phyloP scores from a whole-genome alignment of 2,797 vertebrate species.

The Melanotaenia parkinsoni region DNA sequence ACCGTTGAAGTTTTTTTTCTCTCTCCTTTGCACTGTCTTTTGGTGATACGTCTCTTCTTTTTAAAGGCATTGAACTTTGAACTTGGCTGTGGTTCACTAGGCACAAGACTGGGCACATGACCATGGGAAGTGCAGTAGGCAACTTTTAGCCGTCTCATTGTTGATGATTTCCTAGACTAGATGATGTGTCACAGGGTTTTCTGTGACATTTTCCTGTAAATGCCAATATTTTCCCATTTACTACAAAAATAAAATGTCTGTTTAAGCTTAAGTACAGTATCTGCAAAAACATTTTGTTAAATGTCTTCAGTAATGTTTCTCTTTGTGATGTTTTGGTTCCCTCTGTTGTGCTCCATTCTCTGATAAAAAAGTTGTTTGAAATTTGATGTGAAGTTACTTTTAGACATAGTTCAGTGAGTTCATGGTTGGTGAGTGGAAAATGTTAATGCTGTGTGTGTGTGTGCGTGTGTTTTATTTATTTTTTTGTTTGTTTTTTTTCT shows the following conservation, averaged over 20 bases:
- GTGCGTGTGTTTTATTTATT: conserved; percentile 1
- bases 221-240: neutral
- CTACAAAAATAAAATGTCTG: neutral
- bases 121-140: conserved; percentile 47
- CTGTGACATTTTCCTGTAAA: conserved; percentile 8
- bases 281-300: neutral
- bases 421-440: neutral
- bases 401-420: neutral
- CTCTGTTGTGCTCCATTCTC: neutral
- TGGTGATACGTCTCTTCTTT: conserved; percentile 14
- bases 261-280: neutral
- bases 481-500: too few species aligned
- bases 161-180: conserved; percentile 20
- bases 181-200: conserved; percentile 27
- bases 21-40: neutral
- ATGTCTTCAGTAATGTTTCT: neutral
- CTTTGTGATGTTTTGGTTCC: neutral
- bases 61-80: conserved; percentile 52
- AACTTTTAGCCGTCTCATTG: conserved; percentile 34
- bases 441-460: neutral
- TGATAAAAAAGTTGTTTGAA: neutral
- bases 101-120: conserved; percentile 59
- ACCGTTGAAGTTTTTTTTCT: conserved; percentile 1
- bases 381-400: neutral
- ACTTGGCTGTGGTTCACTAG: conserved; percentile 37